Evolutionary conservation across 2,888 invertebrate genomes (phyloP).

Genomic region (Eilema griseolum): DNA sequence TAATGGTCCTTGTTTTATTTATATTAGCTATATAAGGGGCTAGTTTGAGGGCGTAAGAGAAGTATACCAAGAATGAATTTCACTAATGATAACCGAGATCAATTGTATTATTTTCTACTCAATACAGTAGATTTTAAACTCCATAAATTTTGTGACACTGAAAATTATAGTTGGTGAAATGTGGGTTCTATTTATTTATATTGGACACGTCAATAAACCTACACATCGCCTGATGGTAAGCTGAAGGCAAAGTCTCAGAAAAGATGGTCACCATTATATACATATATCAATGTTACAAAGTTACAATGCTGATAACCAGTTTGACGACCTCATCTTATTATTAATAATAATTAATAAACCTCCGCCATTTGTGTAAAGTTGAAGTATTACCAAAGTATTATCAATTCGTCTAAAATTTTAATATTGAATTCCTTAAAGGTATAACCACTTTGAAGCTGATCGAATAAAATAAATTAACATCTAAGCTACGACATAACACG

Average conservation of each 20-base stretch:
- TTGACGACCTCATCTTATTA: no score
- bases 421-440: not conserved
- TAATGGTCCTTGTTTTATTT: constrained; percentile 31
- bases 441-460: constrained; percentile 5
- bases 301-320: no score
- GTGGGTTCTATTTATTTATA: no score
- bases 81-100: not conserved
- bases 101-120: not conserved
- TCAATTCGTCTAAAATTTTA: not conserved
- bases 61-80: not conserved
- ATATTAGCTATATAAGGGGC: constrained; percentile 53
- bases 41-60: not conserved
- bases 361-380: not conserved
- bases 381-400: no score
- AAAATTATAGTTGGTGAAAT: no score
- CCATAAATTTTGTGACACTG: not conserved
- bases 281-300: no score
- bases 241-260: no score
- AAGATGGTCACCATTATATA: no score
- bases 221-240: no score
- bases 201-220: no score
- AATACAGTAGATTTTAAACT: no score
- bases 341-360: no score
- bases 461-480: constrained; percentile 18
- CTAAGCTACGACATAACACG: constrained; percentile 3